Base-by-base conservation (phyloP, 23 tunicate genomes). In the Ascidia mentula region DNA sequence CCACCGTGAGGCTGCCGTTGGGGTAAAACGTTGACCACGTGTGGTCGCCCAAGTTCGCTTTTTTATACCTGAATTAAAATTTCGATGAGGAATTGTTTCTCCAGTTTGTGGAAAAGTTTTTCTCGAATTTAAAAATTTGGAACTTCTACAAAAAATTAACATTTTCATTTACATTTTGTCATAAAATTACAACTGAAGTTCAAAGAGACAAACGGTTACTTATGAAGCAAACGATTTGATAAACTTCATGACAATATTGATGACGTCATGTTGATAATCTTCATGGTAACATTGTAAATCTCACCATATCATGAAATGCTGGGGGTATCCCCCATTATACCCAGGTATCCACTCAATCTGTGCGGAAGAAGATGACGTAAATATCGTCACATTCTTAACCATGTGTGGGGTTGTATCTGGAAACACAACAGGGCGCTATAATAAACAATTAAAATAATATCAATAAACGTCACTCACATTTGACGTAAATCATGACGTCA, bases 341-440 rank as follows among this genome's bases (percentile, higher is more conserved):
- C 98, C 98, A 5, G 98, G 93, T 36, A 31, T 38, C 98, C 98
- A 93, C 37, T 78, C 34, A 6, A 93, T 37, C 18, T 42, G 40
- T 12, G 98, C 98, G 39, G 69, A 81, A n/a, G 76, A 26, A 7
- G 69, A 46, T 38, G 93, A 76, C 60, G 93, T 88, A 32, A 31
- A 34, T 0, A 93, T 87, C 7, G 86, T 75, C 36, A 93, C 60
- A 32, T 88, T 76, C 22, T 85, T 79, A 0, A 72, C 73, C 13
- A 37, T 79, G 53, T 93, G 98, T 31, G 98, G 98, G 4, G 98
- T 84, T 13, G 98, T 93, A 34, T 85, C 98, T 87, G 71, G 28
- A 74, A 72, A 34, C 18, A 53, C 65, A 53, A 53, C 7, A 53
- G 22, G 24, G 4, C 12, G 22, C 24, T 12, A 42, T 15, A 15